phyloP scores from a whole-genome alignment of 2,797 vertebrate species.

The Mormyrops boulengeri region DNA sequence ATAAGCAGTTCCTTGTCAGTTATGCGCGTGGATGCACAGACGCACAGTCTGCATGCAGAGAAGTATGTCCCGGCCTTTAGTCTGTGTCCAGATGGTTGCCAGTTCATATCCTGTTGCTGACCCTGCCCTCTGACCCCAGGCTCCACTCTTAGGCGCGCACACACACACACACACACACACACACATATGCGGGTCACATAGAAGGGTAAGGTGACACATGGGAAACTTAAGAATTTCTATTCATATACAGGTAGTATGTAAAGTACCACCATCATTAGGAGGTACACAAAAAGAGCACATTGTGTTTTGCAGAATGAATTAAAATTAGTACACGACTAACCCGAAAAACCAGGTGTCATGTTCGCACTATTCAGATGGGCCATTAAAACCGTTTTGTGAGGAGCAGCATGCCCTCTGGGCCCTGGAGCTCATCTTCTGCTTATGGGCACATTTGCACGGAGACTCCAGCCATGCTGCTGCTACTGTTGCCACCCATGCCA shows the following conservation, averaged over 20 bases:
- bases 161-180: background rate
- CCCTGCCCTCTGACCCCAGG: background rate
- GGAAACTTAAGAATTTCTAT: background rate
- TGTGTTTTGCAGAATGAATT: background rate
- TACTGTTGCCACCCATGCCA: background rate
- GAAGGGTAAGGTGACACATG: background rate
- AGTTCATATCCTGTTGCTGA: background rate
- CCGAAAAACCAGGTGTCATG: background rate
- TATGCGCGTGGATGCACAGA: background rate
- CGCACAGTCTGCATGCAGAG: background rate
- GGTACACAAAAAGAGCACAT: background rate
- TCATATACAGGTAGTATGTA: background rate
- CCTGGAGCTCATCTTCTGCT: background rate
- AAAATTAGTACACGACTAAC: background rate
- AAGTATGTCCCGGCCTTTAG: background rate
- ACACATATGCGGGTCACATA: background rate
- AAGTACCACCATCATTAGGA: slow-evolving; percentile 7
- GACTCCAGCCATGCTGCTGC: background rate
- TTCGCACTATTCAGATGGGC: background rate
- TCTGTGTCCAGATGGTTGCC: background rate
- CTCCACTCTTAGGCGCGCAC: background rate
- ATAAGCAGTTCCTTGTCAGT: background rate
- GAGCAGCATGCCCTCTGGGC: background rate
- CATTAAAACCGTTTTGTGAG: background rate
- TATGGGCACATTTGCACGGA: background rate